Evolutionary conservation across 2,888 invertebrate species (phyloP).

Genomic region (Zhengitettix transpicula): DNA sequence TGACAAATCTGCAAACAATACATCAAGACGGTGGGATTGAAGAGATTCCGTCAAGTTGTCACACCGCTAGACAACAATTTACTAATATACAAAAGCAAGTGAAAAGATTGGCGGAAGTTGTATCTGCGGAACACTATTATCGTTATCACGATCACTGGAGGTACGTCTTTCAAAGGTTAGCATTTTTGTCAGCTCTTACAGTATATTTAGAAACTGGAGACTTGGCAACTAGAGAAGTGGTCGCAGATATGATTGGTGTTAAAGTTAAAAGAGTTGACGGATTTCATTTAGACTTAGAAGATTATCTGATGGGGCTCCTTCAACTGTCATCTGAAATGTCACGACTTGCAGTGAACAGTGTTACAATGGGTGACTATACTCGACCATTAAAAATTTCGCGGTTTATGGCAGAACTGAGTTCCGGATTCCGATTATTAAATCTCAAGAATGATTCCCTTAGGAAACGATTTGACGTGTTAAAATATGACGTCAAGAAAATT

Average conservation of each 20-base stretch:
- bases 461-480: conserved; percentile 71
- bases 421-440: conserved; percentile 77
- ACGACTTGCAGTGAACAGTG: conserved; percentile 67
- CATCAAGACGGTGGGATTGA: conserved; percentile 50
- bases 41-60: conserved; percentile 45
- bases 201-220: conserved; percentile 66
- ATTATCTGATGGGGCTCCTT: conserved; percentile 71
- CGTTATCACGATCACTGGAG: conserved; percentile 82
- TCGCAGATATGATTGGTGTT: conserved; percentile 64
- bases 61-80: conserved; percentile 45
- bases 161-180: conserved; percentile 60
- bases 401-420: conserved; percentile 74
- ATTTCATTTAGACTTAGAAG: conserved; percentile 81
- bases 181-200: conserved; percentile 59
- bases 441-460: conserved; percentile 78
- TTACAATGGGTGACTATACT: conserved; percentile 67
- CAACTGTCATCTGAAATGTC: conserved; percentile 71
- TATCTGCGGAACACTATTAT: conserved; percentile 67
- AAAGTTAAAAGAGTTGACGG: conserved; percentile 50
- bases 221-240: conserved; percentile 54
- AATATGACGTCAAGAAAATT: conserved; percentile 87
- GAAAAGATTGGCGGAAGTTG: conserved; percentile 39
- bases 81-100: conserved; percentile 47
- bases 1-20: conserved; percentile 65
- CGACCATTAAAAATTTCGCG: conserved; percentile 66